A percentile compares a stretch with the other conserved stretches of the same genome.
Evolutionary conservation across 2,888 invertebrate genomes (phyloP).

Genomic region (Ganaspis brasiliensis): DNA sequence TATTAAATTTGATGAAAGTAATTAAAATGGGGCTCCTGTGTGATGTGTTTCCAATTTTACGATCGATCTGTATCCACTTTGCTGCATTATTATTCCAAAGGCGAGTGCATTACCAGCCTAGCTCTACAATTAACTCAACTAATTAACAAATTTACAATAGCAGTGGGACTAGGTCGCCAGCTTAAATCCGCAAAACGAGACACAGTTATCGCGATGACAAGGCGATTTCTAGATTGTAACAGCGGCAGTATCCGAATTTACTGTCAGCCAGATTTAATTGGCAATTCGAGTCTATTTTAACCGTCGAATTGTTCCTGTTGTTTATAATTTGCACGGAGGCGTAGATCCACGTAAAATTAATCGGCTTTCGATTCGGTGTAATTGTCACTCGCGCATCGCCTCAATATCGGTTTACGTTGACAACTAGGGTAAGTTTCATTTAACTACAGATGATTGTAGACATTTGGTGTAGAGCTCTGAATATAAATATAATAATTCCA

Average conservation of each 20-base stretch:
- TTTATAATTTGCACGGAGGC: constrained; percentile 39
- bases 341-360: constrained; percentile 36
- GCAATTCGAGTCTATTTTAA: constrained; percentile 45
- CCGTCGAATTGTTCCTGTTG: constrained; percentile 29
- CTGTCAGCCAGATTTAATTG: constrained; percentile 53
- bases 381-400: constrained; percentile 37
- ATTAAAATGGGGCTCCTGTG: constrained; percentile 6
- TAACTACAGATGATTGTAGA: background rate
- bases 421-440: constrained; percentile 33
- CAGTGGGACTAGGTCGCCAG: constrained; percentile 59
- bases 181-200: constrained; percentile 66
- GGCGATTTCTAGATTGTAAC: constrained; percentile 57
- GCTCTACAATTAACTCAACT: constrained; percentile 75
- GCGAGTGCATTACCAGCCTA: constrained; percentile 40
- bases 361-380: constrained; percentile 40
- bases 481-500: background rate
- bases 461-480: background rate
- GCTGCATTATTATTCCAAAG: constrained; percentile 16
- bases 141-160: constrained; percentile 79
- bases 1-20: constrained; percentile 5
- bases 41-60: constrained; percentile 3
- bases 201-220: constrained; percentile 61
- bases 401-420: constrained; percentile 21
- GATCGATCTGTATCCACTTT: constrained; percentile 20
- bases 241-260: constrained; percentile 37